Base-by-base conservation (phyloP, 2,888 invertebrate species). In the Acronicta aceris region DNA sequence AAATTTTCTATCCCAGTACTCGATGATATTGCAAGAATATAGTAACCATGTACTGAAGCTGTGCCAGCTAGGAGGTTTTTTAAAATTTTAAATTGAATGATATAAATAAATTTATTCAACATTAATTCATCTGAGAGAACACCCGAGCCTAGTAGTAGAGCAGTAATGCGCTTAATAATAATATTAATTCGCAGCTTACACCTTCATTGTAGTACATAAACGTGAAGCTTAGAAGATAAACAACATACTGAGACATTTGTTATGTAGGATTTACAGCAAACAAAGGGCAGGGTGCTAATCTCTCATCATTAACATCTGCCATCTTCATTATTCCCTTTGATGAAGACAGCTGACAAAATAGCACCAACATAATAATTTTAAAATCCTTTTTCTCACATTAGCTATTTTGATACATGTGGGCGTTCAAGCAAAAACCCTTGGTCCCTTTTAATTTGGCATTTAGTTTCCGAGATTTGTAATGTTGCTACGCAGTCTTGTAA, bases 281-380 rank as follows among this genome's bases (percentile, higher is more conserved):
- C 58, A 51, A 66, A 59, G 55, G 56, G 41, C 30, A 33, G 50
- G 46, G 42, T 53, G 8, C 53, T 66, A 62, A 61, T 70, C 71
- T 53, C 43, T 27, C 13, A 38, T 49, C 43, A 52, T 65, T 70
- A 57, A 33, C 57, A 55, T 65, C 65, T 42, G 54, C 30, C 42
- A 45, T 43, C 43, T 65, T 38, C 40, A 40, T 56, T 64, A 69
- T 70, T 55, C 69, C 30, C 45, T 59, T 65, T 58, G 51, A 71
- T 42, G 16, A 65, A 65, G 56, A 51, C 25, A 40, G 25, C 51
- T 52, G 53, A 48, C 47, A 54, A 54, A 51, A 48, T 45, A 55
- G 8, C 50, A 42, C 25, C 43, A 42, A 5, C 10, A 21, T 21
- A 21, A 21, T 21, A 21, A 21, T 45, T 38, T 47, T 16, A 50